phyloP scores from a whole-genome alignment of 2,888 invertebrate species.

The Teleiodes luculella region DNA sequence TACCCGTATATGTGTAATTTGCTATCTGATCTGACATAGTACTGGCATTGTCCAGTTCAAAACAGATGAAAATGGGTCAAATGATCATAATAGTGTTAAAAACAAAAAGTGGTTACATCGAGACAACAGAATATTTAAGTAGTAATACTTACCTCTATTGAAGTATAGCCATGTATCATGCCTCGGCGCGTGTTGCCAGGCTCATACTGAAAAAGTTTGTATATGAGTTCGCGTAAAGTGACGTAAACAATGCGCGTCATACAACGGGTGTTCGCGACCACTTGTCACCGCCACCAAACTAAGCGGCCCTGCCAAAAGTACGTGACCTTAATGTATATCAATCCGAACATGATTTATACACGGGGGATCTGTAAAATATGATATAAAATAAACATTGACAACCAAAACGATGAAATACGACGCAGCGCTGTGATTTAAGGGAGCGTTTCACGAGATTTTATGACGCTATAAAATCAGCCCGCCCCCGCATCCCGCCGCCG shows the following conservation, averaged over 20 bases:
- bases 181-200: neutral
- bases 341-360: conserved; percentile 72
- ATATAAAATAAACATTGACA: conserved; percentile 80
- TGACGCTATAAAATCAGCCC: conserved; percentile 76
- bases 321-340: conserved; percentile 78
- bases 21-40: too few species aligned
- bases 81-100: too few species aligned
- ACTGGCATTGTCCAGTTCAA: too few species aligned
- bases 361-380: conserved; percentile 76
- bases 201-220: conserved; percentile 18
- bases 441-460: conserved; percentile 76
- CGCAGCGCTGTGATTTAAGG: conserved; percentile 75
- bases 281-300: conserved; percentile 59
- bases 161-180: neutral
- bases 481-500: conserved; percentile 33
- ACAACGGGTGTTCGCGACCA: conserved; percentile 37
- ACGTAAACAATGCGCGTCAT: conserved; percentile 34
- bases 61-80: too few species aligned
- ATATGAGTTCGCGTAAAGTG: conserved; percentile 30
- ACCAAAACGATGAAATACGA: conserved; percentile 78
- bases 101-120: too few species aligned
- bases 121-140: too few species aligned
- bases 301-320: conserved; percentile 71
- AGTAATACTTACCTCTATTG: conserved; percentile 8
- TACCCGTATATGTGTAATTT: too few species aligned